These are phyloP conservation scores for Pelmatolapia mariae DNA, from an alignment of 2,113 vertebrate species.

Conservation along the genomic window DNA sequence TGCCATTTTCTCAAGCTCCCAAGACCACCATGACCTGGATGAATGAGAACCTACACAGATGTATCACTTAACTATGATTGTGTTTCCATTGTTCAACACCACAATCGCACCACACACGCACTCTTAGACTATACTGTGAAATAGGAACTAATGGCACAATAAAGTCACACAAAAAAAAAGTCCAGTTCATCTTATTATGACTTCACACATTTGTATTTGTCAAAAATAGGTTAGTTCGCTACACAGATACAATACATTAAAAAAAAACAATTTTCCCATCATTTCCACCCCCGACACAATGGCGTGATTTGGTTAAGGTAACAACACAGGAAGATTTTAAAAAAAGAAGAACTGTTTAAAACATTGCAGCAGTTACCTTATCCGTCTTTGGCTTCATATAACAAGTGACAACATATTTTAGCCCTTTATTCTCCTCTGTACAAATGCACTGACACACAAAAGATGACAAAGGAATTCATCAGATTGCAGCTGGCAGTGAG, in stretches of 20 bases:
- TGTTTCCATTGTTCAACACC: not conserved
- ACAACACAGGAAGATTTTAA: not conserved
- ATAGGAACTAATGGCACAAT: not conserved
- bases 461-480: not conserved
- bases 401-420: not conserved
- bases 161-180: not conserved
- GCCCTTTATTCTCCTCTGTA: conserved; percentile 21
- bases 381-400: conserved; percentile 36
- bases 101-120: not conserved
- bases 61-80: not conserved
- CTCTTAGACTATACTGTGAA: not conserved
- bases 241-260: not conserved
- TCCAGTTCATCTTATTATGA: not conserved
- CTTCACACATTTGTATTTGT: not conserved
- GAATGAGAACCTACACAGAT: not conserved
- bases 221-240: not conserved
- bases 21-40: not conserved
- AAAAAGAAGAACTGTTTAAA: not conserved
- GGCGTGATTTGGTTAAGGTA: not conserved
- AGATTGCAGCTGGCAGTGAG: not conserved
- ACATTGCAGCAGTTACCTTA: not conserved
- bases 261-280: not conserved
- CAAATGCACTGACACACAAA: not conserved
- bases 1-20: not conserved
- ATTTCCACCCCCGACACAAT: not conserved